These are phyloP conservation scores for Rhyzopertha dominica DNA, from an alignment of 1,140 invertebrate species.

Conservation along the genomic window DNA sequence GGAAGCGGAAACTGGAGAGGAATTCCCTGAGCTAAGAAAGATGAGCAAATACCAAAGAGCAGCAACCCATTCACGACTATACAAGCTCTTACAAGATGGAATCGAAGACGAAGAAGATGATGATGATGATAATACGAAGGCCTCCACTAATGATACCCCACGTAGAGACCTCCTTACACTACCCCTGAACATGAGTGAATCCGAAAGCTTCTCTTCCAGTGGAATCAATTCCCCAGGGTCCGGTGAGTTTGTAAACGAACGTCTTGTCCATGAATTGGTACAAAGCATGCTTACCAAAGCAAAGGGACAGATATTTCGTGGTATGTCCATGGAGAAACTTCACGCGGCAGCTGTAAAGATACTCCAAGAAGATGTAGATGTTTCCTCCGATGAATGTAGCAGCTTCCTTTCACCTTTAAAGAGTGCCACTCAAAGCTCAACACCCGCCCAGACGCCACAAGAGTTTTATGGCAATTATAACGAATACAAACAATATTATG, in stretches of 20 bases:
- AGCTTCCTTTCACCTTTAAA: conserved; percentile 30
- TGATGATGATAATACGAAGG: conserved; percentile 29
- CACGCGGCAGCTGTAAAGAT: conserved; percentile 53
- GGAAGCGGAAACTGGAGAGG: conserved; percentile 61
- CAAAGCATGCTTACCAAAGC: conserved; percentile 52
- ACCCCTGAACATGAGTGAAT: conserved; percentile 29
- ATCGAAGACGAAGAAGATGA: conserved; percentile 39
- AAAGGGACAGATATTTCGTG: conserved; percentile 49
- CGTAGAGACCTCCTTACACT: conserved; percentile 43
- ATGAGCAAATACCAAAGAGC: conserved; percentile 60
- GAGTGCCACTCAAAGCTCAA: conserved; percentile 40
- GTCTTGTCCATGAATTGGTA: conserved; percentile 53
- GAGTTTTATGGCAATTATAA: conserved; percentile 43
- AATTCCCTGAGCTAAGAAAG: conserved; percentile 53
- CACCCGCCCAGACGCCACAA: conserved; percentile 45
- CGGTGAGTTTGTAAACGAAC: conserved; percentile 51
- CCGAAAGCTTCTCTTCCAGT: conserved; percentile 44
- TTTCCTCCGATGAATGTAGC: conserved; percentile 36
- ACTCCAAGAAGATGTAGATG: conserved; percentile 49
- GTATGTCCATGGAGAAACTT: conserved; percentile 53
- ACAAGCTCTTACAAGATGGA: conserved; percentile 56
- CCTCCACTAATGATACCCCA: conserved; percentile 23
- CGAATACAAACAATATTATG: conserved; percentile 56
- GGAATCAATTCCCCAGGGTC: conserved; percentile 51
- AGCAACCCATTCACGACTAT: conserved; percentile 66